These are phyloP conservation scores for Phainopepla nitens DNA, from an alignment of 2,113 vertebrate species.

Conservation along the genomic window DNA sequence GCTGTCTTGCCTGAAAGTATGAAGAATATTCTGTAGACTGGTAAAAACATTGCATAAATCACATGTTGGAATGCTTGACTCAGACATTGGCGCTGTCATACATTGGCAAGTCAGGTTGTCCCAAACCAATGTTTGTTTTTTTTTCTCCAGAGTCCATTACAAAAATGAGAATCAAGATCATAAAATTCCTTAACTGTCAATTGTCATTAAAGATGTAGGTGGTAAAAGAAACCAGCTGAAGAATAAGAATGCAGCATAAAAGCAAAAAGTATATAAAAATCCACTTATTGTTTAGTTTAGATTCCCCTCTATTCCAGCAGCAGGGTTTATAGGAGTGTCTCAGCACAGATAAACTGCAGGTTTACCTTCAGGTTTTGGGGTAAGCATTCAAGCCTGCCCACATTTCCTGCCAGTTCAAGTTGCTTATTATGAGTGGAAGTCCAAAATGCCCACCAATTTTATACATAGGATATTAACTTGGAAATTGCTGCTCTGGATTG, in stretches of 20 bases:
- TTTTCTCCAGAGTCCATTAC: neutral
- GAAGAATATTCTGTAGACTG: neutral
- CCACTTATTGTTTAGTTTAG: neutral
- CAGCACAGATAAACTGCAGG: neutral
- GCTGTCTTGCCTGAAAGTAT: neutral
- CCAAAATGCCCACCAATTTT: neutral
- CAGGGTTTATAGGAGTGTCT: neutral
- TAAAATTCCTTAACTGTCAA: slow-evolving; percentile 8
- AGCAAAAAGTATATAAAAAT: neutral
- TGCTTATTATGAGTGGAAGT: neutral
- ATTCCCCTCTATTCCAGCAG: neutral
- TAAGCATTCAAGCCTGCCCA: neutral
- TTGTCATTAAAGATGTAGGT: neutral
- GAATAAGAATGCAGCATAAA: neutral
- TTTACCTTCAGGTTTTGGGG: neutral
- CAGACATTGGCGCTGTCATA: neutral
- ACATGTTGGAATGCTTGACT: neutral
- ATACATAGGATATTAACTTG: neutral
- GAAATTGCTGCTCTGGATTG: neutral
- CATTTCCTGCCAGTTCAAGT: neutral
- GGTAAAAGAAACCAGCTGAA: neutral
- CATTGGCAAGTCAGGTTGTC: neutral
- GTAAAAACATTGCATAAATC: neutral
- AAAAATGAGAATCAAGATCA: neutral
- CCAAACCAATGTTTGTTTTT: neutral